Base-by-base conservation (phyloP, 2,113 vertebrate species). In the Brachypodius melanocephalos region DNA sequence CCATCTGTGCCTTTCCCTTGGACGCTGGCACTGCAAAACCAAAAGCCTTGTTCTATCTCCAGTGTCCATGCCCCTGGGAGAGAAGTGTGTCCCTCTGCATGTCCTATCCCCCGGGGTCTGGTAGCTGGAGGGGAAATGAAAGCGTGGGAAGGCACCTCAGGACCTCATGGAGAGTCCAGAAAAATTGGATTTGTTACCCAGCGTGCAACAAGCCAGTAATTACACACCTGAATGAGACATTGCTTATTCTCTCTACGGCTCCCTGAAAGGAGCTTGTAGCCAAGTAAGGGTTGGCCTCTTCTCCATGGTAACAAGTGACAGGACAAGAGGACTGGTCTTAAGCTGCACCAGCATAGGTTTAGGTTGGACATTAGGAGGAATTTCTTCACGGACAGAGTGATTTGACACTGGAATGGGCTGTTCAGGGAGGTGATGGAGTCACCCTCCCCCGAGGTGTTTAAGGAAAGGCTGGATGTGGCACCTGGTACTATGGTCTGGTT, bases 11-110 rank as follows among this genome's bases (percentile, higher is more conserved):
- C 6, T 10, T 16, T 28, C 18, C 31, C 22, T n/a, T 32, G 8
- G 49, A 7, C 0, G 0, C 54, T 24, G 28, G n/a, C 48, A 15
- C 29, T 3, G 4, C 8, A 24, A 36, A 42, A 46, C 9, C 28
- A 28, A 17, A 12, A n/a, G 10, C 9, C 6, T 5, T 21, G 8
- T 29, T 29, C 0, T 1, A 48, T 9, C 13, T 42, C 10, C 2
- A 0, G 15, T 16, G 17, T 34, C 38, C 2, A 1, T 42, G 17
- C 3, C 26, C 32, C 32, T 2, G 28, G 8, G 32, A 48, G 14
- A 40, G 17, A 29, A 63, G 7, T 4, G 4, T 6, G 0, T 16
- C 9, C 26, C 31, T 6, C 3, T 40, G 12, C 5, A 1, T 0
- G 9, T 10, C 32, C 26, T 7, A 6, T 49, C 28, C 54, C 51